Evolutionary conservation across 2,113 vertebrate species (phyloP).

Genomic region (Crocuta crocuta): DNA sequence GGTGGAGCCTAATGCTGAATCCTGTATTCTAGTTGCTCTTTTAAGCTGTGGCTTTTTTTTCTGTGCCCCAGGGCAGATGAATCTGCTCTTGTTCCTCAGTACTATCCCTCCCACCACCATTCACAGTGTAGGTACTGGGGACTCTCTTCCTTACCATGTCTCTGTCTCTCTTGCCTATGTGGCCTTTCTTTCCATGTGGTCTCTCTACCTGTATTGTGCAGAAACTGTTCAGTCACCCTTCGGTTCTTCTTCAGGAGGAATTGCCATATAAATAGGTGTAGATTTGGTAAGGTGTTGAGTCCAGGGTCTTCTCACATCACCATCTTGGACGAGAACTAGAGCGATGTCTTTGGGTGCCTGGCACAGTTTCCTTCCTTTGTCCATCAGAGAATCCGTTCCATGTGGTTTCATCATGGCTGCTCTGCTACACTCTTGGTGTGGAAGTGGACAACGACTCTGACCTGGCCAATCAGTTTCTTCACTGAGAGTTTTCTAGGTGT

Average conservation of each 20-base stretch:
- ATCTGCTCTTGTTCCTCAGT: not conserved
- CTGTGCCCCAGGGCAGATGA: not conserved
- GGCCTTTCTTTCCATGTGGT: not conserved
- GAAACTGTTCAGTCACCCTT: not conserved
- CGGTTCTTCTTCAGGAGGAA: not conserved
- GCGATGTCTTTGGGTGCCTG: not conserved
- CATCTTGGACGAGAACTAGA: not conserved
- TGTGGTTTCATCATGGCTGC: not conserved
- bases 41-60: not conserved
- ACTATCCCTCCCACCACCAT: not conserved
- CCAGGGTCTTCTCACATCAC: not conserved
- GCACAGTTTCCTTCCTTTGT: rapidly evolving
- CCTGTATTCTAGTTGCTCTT: not conserved
- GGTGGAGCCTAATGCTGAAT: not conserved
- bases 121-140: not conserved
- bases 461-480: not conserved
- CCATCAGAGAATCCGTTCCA: not conserved
- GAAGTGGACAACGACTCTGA: not conserved
- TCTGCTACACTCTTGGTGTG: not conserved
- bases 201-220: not conserved
- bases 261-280: not conserved
- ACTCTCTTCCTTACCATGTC: not conserved
- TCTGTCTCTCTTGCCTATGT: not conserved
- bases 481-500: not conserved
- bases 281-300: not conserved